These are phyloP conservation scores for Latrodectus geometricus DNA, from an alignment of 1,140 invertebrate genomes.

Conservation along the genomic window DNA sequence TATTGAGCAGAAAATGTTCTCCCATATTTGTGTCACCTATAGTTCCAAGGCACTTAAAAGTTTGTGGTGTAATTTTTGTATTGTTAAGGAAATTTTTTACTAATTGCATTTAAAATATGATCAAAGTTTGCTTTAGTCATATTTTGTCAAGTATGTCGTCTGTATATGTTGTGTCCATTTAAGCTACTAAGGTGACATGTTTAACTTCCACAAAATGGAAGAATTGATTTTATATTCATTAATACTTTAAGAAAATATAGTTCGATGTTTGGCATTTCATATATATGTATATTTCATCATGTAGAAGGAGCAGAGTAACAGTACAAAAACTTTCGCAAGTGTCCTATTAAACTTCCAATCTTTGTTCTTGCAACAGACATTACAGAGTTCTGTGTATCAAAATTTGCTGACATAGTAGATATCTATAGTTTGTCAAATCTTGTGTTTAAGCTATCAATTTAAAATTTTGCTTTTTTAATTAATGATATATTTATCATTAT, in stretches of 20 bases:
- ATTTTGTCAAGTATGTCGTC: constrained; percentile 16
- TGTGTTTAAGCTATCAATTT: neutral
- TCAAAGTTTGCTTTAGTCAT: constrained; percentile 40
- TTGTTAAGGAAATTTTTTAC: constrained; percentile 32
- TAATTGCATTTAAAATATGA: constrained; percentile 55
- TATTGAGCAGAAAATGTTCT: too few relatives aligned
- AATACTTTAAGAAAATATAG: neutral
- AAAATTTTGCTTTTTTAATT: neutral
- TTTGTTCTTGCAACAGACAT: neutral
- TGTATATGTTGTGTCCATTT: neutral
- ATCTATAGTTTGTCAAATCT: neutral
- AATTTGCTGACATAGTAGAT: neutral
- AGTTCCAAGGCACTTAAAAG: constrained; percentile 33
- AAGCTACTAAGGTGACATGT: constrained; percentile 3
- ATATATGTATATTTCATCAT: neutral
- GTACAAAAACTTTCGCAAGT: neutral
- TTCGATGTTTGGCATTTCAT: neutral
- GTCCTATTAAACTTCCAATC: neutral
- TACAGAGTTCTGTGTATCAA: neutral
- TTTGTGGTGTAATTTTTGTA: constrained; percentile 24
- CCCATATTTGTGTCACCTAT: too few relatives aligned
- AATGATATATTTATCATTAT: neutral
- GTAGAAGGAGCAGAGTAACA: neutral
- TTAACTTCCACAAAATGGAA: neutral
- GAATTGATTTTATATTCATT: neutral